Conservation (phyloP, 1,140 invertebrate species). For the Caenorhabditis latens region DNA sequence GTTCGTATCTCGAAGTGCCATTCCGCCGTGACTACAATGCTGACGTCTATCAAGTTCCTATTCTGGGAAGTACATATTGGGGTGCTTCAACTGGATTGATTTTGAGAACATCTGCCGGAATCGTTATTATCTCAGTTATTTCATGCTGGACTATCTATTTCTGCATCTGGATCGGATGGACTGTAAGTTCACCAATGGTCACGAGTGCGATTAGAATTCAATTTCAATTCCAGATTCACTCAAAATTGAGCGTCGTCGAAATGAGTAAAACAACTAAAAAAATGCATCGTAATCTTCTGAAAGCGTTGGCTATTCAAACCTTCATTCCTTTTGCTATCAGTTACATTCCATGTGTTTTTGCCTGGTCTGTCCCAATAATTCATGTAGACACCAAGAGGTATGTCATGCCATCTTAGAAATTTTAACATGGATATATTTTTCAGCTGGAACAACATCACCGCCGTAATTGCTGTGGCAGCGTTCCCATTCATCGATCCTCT, state of each 20-base stretch:
- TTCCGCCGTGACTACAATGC: slow-evolving; percentile 10
- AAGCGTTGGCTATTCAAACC: slow-evolving; percentile 19
- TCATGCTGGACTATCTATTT: slow-evolving; percentile 39
- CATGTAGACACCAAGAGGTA: slow-evolving; percentile 33
- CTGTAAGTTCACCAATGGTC: neutral
- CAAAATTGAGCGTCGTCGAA: slow-evolving; percentile 19
- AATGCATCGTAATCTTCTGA: slow-evolving; percentile 34
- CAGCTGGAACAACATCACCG: slow-evolving; percentile 19
- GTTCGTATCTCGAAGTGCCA: neutral
- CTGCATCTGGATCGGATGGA: slow-evolving; percentile 41
- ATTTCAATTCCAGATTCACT: slow-evolving; percentile 22
- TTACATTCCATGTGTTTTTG: slow-evolving; percentile 30
- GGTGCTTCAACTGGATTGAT: slow-evolving; percentile 31
- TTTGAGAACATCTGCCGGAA: slow-evolving; percentile 3
- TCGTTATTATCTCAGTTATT: slow-evolving; percentile 27
- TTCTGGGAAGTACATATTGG: slow-evolving; percentile 36
- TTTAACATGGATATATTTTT: neutral
- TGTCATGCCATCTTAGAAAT: neutral
- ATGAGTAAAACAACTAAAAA: slow-evolving; percentile 36
- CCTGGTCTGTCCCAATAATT: slow-evolving; percentile 21
- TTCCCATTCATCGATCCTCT: slow-evolving; percentile 27
- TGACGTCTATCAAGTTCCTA: slow-evolving; percentile 35
- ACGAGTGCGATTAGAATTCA: neutral
- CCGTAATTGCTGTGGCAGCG: slow-evolving; percentile 16
- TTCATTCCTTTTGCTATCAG: slow-evolving; percentile 19